Conservation (phyloP, 1,140 invertebrate genomes). For the Holcopasites calliopsidis region DNA sequence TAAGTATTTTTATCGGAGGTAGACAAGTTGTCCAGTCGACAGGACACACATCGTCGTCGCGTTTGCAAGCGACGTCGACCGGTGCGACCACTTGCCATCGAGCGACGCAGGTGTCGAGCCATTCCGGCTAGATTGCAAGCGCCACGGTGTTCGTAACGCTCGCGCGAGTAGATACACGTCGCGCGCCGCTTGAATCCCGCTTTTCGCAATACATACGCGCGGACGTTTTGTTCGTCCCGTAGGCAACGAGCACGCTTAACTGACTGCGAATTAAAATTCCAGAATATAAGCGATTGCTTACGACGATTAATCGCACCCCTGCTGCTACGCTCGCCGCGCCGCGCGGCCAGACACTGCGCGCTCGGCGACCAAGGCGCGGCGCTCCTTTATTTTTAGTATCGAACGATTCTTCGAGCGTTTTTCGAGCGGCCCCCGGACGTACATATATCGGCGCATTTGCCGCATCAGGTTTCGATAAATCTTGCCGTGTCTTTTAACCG, state of each 20-base stretch:
- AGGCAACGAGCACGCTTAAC: conserved; percentile 59
- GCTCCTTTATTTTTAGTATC: conserved; percentile 63
- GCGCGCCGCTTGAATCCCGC: conserved; percentile 50
- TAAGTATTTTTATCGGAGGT: too few relatives aligned
- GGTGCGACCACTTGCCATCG: conserved; percentile 50
- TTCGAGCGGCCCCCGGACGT: conserved; percentile 51
- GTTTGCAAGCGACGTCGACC: conserved; percentile 33
- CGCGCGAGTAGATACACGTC: conserved; percentile 11
- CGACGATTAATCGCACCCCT: conserved; percentile 70
- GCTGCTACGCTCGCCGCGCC: conserved; percentile 50
- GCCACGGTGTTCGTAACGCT: not conserved
- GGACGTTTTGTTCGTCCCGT: conserved; percentile 59
- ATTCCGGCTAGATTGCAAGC: conserved; percentile 24
- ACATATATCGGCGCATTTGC: conserved; percentile 54
- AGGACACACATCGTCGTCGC: conserved; percentile 29
- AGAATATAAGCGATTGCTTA: conserved; percentile 68
- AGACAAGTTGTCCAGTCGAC: conserved; percentile 13
- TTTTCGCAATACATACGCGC: conserved; percentile 50
- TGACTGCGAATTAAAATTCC: conserved; percentile 67
- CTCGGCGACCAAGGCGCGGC: conserved; percentile 25
- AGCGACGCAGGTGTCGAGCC: conserved; percentile 39
- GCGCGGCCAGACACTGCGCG: not conserved
- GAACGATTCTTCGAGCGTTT: conserved; percentile 58
- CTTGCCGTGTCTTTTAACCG: conserved; percentile 51
- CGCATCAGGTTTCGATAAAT: conserved; percentile 65